phyloP scores from a whole-genome alignment of 1,140 invertebrate species.

The Grapholita molesta region DNA sequence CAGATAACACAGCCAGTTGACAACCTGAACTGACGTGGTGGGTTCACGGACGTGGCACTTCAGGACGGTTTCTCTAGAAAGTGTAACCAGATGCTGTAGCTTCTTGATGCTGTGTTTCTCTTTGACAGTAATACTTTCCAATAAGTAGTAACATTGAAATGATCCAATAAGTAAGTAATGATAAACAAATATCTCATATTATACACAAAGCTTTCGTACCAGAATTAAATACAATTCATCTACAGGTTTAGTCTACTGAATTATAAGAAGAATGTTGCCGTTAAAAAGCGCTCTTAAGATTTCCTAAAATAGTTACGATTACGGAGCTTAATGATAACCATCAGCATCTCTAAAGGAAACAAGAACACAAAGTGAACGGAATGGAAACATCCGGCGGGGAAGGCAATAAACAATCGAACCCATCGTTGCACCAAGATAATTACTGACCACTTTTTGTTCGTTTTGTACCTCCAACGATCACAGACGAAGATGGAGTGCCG shows the following conservation, averaged over 20 bases:
- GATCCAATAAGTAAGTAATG: too few species aligned
- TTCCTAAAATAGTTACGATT: conserved; percentile 11
- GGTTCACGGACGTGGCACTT: conserved; percentile 36
- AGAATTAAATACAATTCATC: too few species aligned
- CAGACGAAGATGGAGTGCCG: conserved; percentile 29
- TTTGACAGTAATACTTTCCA: conserved; percentile 43
- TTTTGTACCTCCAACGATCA: conserved; percentile 24
- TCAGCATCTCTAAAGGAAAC: conserved; percentile 25
- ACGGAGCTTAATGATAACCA: conserved; percentile 21
- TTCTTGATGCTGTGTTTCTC: conserved; percentile 48
- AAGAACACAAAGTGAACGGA: conserved; percentile 42
- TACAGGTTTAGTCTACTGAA: too few species aligned
- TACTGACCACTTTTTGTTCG: conserved; percentile 39
- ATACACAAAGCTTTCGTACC: neutral
- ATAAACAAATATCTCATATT: neutral
- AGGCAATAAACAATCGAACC: conserved; percentile 66
- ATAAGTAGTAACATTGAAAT: conserved; percentile 17
- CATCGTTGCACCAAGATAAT: conserved; percentile 48
- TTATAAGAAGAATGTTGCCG: neutral
- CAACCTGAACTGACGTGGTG: conserved; percentile 34
- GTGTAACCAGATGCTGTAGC: conserved; percentile 45
- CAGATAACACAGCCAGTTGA: neutral
- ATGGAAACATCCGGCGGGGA: conserved; percentile 60
- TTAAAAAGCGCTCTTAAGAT: neutral
- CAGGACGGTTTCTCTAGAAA: conserved; percentile 56